Percentiles rank a stretch among this genome's conserved stretches.
Conservation (phyloP, 2,888 invertebrate genomes). For the Pogonocherus hispidulus region DNA sequence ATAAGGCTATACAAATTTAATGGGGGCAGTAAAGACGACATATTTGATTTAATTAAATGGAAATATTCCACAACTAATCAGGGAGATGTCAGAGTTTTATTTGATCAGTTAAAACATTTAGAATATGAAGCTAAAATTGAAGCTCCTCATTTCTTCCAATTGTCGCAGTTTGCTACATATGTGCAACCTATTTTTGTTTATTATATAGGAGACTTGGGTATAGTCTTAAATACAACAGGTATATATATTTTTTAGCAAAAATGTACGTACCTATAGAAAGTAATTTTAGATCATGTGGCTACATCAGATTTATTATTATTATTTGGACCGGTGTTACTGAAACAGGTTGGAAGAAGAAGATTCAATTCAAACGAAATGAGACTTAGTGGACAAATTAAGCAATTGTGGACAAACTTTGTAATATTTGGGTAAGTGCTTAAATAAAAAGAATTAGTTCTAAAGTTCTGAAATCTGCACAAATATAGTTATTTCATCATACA, state of each 20-base stretch:
- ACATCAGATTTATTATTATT: conserved; percentile 78
- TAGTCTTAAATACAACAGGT: conserved; percentile 72
- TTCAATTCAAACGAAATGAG: conserved; percentile 74
- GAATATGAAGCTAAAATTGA: conserved; percentile 73
- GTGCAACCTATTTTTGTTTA: conserved; percentile 72
- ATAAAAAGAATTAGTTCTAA: no score
- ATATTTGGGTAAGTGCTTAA: conserved; percentile 67
- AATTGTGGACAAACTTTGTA: conserved; percentile 70
- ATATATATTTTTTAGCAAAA: conserved; percentile 3
- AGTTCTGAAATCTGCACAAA: no score
- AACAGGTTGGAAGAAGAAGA: conserved; percentile 76
- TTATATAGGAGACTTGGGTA: conserved; percentile 70
- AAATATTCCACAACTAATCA: conserved; percentile 70
- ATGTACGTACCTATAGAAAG: not conserved
- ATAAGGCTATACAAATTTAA: conserved; percentile 68
- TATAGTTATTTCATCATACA: no score
- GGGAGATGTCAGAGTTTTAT: conserved; percentile 65
- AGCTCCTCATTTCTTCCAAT: conserved; percentile 73
- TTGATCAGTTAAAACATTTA: conserved; percentile 71
- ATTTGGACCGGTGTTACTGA: conserved; percentile 77
- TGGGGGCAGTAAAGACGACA: conserved; percentile 54
- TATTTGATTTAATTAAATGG: conserved; percentile 72
- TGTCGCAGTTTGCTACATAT: conserved; percentile 65
- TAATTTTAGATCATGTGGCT: conserved; percentile 73
- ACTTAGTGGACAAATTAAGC: conserved; percentile 70